Conservation (phyloP, 2,888 invertebrate genomes). For the Drosophila gaucha region DNA sequence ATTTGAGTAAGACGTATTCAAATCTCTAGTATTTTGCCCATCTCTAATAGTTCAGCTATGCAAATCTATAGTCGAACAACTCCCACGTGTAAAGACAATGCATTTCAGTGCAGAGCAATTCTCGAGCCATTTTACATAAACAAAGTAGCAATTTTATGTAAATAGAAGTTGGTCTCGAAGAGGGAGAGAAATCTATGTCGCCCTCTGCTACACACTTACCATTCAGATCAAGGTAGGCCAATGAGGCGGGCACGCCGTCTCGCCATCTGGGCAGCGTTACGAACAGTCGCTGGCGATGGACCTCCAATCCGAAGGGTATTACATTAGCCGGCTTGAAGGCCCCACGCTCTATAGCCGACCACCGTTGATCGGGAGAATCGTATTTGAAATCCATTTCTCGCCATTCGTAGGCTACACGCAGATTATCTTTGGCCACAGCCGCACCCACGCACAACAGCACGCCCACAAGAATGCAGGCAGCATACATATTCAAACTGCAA, state of each 20-base stretch:
- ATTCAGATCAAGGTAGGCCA: conserved; percentile 90
- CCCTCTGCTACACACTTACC: conserved; percentile 85
- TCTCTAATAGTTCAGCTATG: conserved; percentile 11
- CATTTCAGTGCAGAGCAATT: conserved; percentile 8
- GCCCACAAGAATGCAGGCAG: conserved; percentile 34
- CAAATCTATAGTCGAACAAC: not conserved
- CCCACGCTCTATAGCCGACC: conserved; percentile 87
- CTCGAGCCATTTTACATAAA: conserved; percentile 27
- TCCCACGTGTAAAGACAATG: conserved; percentile 42
- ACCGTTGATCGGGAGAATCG: conserved; percentile 86
- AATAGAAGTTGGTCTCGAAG: conserved; percentile 1
- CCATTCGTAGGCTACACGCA: conserved; percentile 90
- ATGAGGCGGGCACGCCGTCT: conserved; percentile 90
- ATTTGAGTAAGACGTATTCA: not conserved
- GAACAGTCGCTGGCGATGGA: conserved; percentile 89
- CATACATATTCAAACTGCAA: conserved; percentile 41
- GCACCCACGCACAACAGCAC: conserved; percentile 48
- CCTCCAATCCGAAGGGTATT: conserved; percentile 90
- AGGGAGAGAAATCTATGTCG: not conserved
- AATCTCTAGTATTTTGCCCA: not conserved
- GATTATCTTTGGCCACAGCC: conserved; percentile 86
- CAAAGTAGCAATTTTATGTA: conserved; percentile 34
- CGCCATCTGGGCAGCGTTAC: conserved; percentile 91
- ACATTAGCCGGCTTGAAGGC: conserved; percentile 89
- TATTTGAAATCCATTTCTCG: conserved; percentile 90